Conservation (phyloP, 2,797 vertebrate genomes). For the Phrynocephalus forsythii region DNA sequence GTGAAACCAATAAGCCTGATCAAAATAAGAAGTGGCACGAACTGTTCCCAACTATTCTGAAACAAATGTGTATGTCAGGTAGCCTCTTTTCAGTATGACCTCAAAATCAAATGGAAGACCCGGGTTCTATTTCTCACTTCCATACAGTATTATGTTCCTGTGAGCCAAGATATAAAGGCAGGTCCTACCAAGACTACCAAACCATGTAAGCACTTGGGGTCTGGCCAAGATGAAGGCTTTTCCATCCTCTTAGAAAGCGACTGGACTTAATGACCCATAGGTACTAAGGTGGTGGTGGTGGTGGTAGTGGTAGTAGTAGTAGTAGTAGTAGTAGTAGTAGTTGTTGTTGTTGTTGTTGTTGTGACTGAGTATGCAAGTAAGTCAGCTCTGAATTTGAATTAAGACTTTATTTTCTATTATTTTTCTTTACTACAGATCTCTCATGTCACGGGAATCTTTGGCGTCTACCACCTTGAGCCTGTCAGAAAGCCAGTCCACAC, state of each 20-base stretch:
- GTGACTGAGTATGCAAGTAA: neutral
- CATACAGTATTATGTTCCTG: neutral
- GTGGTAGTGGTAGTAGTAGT: too few species aligned
- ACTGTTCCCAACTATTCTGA: neutral
- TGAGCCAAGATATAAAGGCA: neutral
- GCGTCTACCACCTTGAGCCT: constrained; percentile 87
- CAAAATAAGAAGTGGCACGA: neutral
- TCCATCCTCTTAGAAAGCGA: too few species aligned
- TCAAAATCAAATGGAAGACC: neutral
- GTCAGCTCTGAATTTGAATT: neutral
- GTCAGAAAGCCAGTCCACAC: constrained; percentile 87
- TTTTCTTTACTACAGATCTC: constrained; percentile 82
- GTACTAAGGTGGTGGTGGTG: too few species aligned
- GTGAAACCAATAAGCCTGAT: neutral
- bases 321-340: too few species aligned
- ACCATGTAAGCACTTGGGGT: neutral
- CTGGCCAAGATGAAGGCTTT: neutral
- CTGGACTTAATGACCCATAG: too few species aligned
- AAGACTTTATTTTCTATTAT: constrained; percentile 49
- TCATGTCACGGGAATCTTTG: constrained; percentile 88
- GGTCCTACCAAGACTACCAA: neutral
- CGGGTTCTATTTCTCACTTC: too few species aligned
- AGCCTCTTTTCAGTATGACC: neutral
- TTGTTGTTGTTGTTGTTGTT: too few species aligned
- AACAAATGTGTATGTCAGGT: neutral